Base-by-base conservation (phyloP, 53 echinoderm and acorn worm genomes). In the Paracentrotus lividus region DNA sequence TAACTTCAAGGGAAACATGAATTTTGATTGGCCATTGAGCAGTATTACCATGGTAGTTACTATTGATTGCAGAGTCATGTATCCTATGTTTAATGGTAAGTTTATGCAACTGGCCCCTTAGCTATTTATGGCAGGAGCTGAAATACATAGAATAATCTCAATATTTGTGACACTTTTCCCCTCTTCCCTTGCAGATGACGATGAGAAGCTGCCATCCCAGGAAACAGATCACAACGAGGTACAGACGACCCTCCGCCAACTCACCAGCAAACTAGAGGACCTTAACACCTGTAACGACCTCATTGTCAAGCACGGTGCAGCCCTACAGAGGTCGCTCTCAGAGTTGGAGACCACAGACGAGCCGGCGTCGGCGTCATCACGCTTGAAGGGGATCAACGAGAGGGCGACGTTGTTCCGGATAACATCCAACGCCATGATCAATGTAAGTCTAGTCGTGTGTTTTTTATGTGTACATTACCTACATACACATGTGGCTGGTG, bases 361-460 rank as follows among this genome's bases (percentile, higher is more conserved):
- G 56, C 94, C 98, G 2, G 89, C 57, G 4, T 93, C 93, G 67
- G 95, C 95, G 47, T 88, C 94, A 12, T 92, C 92, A 59, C 96
- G 96, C 84, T 89, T 97, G 31, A 99, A 99, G 90, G 93, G 96
- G n/a, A 96, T 99, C 94, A 99, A 93, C 90, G 99, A 99, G 81
- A 95, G 99, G 67, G 97, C 99, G 7, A 99, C 99, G 12, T 89
- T 99, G 36, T 99, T 99, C 88, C 95, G 97, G 57, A 99, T 99
- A 56, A 99, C 99, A 58, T 99, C 99, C 9, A 99, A 99, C 93
- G 99, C 99, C 88, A 98, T 98, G 99, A 98, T 98, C 23, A 98
- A 98, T 94, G 99, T 98, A 93, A 97, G 98, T 97, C 21, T 1
- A 24, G 20, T 32, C 15, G 44, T 42, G 42, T 21, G 43, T 78